phyloP scores from a whole-genome alignment of 1,140 invertebrate species.

The Vanessa atalanta region DNA sequence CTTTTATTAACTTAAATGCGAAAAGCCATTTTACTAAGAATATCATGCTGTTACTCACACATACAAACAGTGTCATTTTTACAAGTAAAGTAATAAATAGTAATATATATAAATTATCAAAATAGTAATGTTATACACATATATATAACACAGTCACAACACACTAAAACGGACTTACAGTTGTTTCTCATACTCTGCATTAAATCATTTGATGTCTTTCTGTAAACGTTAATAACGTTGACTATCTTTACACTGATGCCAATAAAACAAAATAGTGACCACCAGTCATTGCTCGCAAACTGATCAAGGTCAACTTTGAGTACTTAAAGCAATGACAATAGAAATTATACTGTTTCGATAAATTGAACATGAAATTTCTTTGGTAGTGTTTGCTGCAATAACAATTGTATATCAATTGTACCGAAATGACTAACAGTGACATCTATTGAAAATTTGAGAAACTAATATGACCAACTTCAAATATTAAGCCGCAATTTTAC shows the following conservation, averaged over 20 bases:
- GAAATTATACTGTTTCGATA: too few species aligned
- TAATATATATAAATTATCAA: not conserved
- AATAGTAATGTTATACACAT: too few species aligned
- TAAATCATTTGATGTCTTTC: slow-evolving; percentile 78
- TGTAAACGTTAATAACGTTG: slow-evolving; percentile 57
- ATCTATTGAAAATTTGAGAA: not conserved
- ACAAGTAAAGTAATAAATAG: not conserved
- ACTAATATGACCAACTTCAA: not conserved
- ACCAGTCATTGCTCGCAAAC: not conserved
- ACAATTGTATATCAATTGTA: too few species aligned
- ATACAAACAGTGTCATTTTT: too few species aligned
- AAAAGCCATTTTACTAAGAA: too few species aligned
- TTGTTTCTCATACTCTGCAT: slow-evolving; percentile 74
- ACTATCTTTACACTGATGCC: slow-evolving; percentile 47
- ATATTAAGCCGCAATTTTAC: not conserved
- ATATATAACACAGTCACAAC: slow-evolving; percentile 67
- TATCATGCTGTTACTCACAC: too few species aligned
- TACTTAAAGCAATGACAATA: too few species aligned
- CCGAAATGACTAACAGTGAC: not conserved
- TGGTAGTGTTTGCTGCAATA: too few species aligned
- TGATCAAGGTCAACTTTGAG: not conserved
- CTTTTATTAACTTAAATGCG: too few species aligned
- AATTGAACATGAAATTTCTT: too few species aligned
- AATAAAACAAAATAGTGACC: not conserved
- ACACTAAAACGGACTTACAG: slow-evolving; percentile 78